These are phyloP conservation scores for Heterochromis multidens DNA, from an alignment of 2,113 vertebrate genomes.

Conservation along the genomic window DNA sequence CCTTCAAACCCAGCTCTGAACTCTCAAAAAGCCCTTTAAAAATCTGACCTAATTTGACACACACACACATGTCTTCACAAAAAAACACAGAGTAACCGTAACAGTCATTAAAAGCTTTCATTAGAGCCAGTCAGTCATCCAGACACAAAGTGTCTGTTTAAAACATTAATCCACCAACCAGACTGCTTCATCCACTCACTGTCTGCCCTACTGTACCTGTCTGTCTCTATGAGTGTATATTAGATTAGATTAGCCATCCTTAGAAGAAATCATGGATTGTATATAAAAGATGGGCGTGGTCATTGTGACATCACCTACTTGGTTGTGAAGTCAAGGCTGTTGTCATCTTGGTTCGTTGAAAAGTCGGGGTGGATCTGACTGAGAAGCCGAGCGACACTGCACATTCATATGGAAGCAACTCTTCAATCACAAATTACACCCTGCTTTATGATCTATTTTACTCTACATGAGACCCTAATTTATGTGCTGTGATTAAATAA, in stretches of 20 bases:
- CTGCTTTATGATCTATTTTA: background rate
- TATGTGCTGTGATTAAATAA: too few species aligned
- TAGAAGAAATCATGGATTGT: background rate
- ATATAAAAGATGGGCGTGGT: background rate
- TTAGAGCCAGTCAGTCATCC: conserved; percentile 17
- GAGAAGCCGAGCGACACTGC: background rate
- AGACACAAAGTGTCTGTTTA: conserved; percentile 15
- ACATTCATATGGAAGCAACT: background rate
- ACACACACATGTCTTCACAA: background rate
- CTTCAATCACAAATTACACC: rapidly evolving
- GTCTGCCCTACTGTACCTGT: background rate
- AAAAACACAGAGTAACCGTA: background rate
- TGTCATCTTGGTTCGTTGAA: rapidly evolving
- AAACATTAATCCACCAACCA: conserved; percentile 47
- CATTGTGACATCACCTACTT: rapidly evolving
- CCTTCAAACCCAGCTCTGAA: background rate
- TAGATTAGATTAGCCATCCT: background rate
- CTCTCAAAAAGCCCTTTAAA: background rate
- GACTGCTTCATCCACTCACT: conserved; percentile 13
- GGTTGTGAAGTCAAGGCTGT: background rate
- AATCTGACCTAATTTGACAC: background rate
- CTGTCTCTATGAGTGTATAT: background rate
- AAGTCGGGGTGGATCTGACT: background rate
- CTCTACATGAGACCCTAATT: background rate
- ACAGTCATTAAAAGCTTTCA: conserved; percentile 35